phyloP scores from a whole-genome alignment of 1,140 invertebrate species.

The Galendromus occidentalis region DNA sequence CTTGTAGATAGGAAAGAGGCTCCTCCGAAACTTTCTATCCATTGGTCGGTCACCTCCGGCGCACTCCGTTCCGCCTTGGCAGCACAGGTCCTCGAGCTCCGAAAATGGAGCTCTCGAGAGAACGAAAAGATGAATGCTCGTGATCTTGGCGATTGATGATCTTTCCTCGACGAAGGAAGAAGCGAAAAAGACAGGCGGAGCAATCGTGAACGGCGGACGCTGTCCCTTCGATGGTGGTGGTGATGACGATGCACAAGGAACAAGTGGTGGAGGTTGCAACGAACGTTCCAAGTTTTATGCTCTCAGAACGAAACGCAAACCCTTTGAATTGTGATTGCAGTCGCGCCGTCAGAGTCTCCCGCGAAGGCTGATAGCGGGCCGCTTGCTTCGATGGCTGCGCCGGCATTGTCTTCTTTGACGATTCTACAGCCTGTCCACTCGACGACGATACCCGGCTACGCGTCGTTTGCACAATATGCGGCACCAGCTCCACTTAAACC shows the following conservation, averaged over 20 bases:
- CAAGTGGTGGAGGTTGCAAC: no score
- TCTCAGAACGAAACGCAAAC: no score
- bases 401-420: background rate
- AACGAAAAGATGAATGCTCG: background rate
- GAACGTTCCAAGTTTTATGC: no score
- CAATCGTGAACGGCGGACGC: background rate
- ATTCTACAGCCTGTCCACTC: constrained; percentile 6
- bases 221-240: no score
- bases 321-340: background rate
- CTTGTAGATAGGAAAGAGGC: no score
- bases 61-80: no score
- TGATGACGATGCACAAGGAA: no score
- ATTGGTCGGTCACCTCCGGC: no score
- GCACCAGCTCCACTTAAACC: constrained; percentile 5
- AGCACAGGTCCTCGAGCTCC: background rate
- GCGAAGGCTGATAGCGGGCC: background rate
- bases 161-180: background rate
- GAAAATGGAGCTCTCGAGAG: background rate
- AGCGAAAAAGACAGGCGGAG: background rate
- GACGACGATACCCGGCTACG: constrained; percentile 5
- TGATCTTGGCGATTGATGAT: background rate
- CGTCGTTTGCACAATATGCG: background rate
- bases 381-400: background rate
- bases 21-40: no score
- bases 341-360: background rate